phyloP scores from a whole-genome alignment of 2,888 invertebrate genomes.

The Andricus quercusramuli region DNA sequence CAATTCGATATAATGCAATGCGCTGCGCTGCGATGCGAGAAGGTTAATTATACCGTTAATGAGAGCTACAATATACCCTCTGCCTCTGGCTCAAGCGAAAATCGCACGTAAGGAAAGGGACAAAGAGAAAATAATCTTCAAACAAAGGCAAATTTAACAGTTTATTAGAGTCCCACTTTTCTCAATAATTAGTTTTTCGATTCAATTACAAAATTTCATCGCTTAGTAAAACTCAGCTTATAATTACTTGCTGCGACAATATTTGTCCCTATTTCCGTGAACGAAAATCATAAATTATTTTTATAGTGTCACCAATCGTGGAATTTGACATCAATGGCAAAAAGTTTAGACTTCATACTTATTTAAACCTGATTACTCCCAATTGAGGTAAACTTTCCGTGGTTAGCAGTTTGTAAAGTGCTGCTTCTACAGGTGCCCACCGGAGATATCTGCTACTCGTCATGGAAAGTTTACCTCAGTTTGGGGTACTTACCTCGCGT shows the following conservation, averaged over 20 bases:
- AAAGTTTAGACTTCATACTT: background rate
- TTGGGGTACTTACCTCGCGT: too few species aligned
- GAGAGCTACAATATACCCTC: conserved; percentile 65
- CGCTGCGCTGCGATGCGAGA: conserved; percentile 70
- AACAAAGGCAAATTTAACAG: conserved; percentile 18
- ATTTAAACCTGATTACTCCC: too few species aligned
- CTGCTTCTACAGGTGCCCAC: too few species aligned
- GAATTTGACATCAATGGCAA: background rate
- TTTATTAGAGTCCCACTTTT: conserved; percentile 11
- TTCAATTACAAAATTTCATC: background rate
- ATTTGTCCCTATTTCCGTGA: background rate
- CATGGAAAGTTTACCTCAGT: too few species aligned
- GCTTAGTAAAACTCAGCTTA: background rate
- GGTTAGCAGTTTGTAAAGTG: too few species aligned
- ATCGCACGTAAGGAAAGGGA: conserved; percentile 14
- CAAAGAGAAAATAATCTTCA: conserved; percentile 27
- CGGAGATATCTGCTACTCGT: too few species aligned
- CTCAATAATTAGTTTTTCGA: conserved; percentile 4
- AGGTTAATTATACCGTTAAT: conserved; percentile 76
- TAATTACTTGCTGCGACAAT: background rate
- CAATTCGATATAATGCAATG: conserved; percentile 75
- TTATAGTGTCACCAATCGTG: background rate
- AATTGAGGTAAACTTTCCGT: too few species aligned
- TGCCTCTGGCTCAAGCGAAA: conserved; percentile 44
- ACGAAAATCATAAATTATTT: background rate